Base-by-base conservation (phyloP, 2,888 invertebrate species). In the Drosophila infuscata region DNA sequence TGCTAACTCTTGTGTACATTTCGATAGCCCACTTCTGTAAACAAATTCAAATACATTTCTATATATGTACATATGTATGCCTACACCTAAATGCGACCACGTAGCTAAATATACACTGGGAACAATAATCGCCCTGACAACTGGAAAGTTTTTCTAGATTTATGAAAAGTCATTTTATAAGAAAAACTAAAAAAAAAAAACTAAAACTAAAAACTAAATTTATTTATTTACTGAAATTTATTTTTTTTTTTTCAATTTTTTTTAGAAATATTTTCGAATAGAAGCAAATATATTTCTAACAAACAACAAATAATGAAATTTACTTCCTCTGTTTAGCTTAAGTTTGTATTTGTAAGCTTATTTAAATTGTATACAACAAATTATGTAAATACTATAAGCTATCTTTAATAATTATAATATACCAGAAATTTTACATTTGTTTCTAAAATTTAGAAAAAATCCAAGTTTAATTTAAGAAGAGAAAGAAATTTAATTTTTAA, bases 1-100 rank as follows among this genome's bases (percentile, higher is more conserved):
- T 78, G 78, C 75, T 74, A 62, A 63, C 61, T 43, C 29, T 54
- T 70, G 61, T 79, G 80, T 69, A 75, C 53, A 65, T 70, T 54
- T 67, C 67, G 30, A 66, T 46, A 38, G 68, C 12, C 25, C 32
- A 17, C 25, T 46, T 32, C 25, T 58, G 33, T 60, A 38, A 70
- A 41, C 48, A 68, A n/a, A n/a, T 25, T 49, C 38, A 30, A 30
- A 9, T 17, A 30, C 8, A 58, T 12, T 12, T 11, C 17, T 3
- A 43, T 25, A 51, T 20, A 17, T 41, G 29, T 25, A 25, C 20
- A 25, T 25, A 6, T 17, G 36, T 7, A 36, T 0, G 15, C n/a
- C 15, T 12, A n/a, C 15, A n/a, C 35, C 46, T 38, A 32, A 38
- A 38, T 38, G 38, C 38, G 38, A 17, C 17, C 46, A 46, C 20